Conservation (phyloP, 2,113 vertebrate genomes). For the human region GRCh38 chr13:75909001-75909500, state of each 20-base stretch:
- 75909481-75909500: too few species aligned
- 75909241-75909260: background rate
- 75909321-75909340: too few species aligned
- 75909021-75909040: background rate
- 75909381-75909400: too few species aligned
- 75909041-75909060: background rate
- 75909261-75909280: constrained; percentile 1
- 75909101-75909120: background rate
- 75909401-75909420: too few species aligned
- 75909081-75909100: background rate
- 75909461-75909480: too few species aligned
- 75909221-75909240: constrained; percentile 37
- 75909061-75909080: background rate
- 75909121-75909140: background rate
- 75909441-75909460: too few species aligned
- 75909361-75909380: too few species aligned
- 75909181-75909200: background rate
- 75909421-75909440: too few species aligned
- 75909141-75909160: constrained; percentile 17
- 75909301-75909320: too few species aligned
- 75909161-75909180: constrained; percentile 27
- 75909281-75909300: background rate
- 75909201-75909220: background rate
- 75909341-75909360: too few species aligned
- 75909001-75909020: background rate